Percentiles rank a stretch among this genome's conserved stretches.
Evolutionary conservation across 2,113 vertebrate genomes (phyloP).

Genomic region (Petrocephalus zakoni): DNA sequence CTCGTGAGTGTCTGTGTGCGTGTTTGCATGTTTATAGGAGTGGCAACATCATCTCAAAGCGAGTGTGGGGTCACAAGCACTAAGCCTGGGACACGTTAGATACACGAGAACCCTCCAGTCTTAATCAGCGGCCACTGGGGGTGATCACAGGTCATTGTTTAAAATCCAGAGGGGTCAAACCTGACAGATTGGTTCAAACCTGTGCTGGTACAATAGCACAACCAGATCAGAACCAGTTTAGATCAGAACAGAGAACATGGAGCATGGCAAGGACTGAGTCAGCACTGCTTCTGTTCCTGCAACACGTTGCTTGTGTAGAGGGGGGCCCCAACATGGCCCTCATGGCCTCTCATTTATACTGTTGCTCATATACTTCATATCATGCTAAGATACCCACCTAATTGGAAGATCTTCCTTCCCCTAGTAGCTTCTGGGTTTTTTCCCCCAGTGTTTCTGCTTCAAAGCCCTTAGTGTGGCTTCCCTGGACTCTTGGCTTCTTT

Average conservation of each 20-base stretch:
- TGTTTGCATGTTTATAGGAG: neutral
- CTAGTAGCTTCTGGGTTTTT: neutral
- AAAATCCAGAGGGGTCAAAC: neutral
- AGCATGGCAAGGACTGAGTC: neutral
- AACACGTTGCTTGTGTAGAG: neutral
- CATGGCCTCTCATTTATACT: neutral
- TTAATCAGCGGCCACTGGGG: neutral
- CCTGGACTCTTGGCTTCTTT: neutral
- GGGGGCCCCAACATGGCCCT: neutral
- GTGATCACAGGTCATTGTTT: neutral
- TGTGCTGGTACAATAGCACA: neutral
- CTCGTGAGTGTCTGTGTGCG: too few relatives aligned
- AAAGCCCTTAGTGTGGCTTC: neutral
- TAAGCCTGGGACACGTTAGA: neutral
- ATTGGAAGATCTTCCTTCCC: neutral
- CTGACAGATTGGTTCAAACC: neutral
- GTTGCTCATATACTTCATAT: neutral
- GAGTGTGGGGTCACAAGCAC: neutral
- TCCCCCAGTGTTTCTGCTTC: neutral
- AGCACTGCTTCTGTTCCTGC: neutral
- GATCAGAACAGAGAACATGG: neutral
- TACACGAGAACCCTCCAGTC: neutral
- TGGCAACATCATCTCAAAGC: neutral
- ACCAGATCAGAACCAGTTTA: neutral
- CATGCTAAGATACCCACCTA: neutral